Base-by-base conservation (phyloP, 1,140 invertebrate genomes). In the Apis cerana region DNA sequence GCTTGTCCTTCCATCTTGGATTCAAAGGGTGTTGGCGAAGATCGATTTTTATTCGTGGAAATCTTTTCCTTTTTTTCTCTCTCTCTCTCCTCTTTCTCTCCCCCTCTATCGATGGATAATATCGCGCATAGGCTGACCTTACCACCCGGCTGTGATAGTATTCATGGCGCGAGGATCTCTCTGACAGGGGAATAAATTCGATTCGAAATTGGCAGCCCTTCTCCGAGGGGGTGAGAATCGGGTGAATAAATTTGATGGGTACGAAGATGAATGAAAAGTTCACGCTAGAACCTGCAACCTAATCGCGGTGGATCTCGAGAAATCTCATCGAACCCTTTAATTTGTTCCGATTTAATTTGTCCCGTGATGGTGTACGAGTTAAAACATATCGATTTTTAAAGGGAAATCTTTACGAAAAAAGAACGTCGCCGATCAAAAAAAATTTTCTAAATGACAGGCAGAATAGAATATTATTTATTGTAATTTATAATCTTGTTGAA, bases 101-200 rank as follows among this genome's bases (percentile, higher is more conserved):
- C 12, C 13, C 2, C 19, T 33, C 19, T 13, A 0, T 1, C 69
- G 0, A 54, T 17, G 17, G 11, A 23, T 52, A 27, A 43, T 48
- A n/a, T 27, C 33, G 33, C 33, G 19, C 2, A 8, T n/a, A 72
- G 19, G 8, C 17, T n/a, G 54, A 43, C 7, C 27, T 72, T 72
- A 72, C 58, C 33, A 33, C 50, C 9, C 58, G 12, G 19, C 19
- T 9, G 23, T 58, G 70, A 72, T 33, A 27, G 17, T 71, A 71
- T 71, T 71, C 69, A 71, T 71, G 23, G 23, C 48, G 69, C 17
- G n/a, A 13, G 23, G 48, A 71, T 71, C 48, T 71, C 50, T 12
- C 69, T 54, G 69, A 71, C 69, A 71, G 69, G 69, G 69, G 48
- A 54, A 71, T 71, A 71, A 71, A 54, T 71, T 71, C 50, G 69